phyloP scores from a whole-genome alignment of 1,140 invertebrate genomes.

The Tetranychus cinnabarinus region DNA sequence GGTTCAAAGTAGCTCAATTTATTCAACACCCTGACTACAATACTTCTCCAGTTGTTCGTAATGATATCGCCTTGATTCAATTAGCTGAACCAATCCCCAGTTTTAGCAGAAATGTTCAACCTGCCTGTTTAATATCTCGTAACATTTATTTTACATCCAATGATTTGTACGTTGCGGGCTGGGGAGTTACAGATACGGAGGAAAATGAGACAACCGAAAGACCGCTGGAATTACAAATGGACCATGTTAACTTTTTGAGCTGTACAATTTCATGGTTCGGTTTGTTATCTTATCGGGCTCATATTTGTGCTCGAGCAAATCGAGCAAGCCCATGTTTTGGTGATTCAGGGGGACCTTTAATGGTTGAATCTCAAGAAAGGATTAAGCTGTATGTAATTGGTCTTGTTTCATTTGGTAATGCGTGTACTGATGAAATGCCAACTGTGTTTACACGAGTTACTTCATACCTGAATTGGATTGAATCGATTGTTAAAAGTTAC shows the following conservation, averaged over 20 bases:
- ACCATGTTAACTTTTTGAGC: background rate
- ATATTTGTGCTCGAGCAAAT: background rate
- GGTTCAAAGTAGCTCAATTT: too few relatives aligned
- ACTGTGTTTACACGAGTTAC: background rate
- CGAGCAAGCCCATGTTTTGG: background rate
- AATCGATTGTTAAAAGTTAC: background rate
- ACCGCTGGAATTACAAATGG: background rate
- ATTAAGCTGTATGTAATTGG: conserved; percentile 35
- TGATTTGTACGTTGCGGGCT: background rate
- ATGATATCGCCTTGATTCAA: conserved; percentile 4
- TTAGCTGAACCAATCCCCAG: background rate
- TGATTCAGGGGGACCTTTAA: conserved; percentile 11
- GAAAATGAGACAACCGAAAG: background rate
- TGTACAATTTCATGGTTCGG: background rate
- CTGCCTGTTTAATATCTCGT: conserved; percentile 4
- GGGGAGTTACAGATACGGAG: background rate
- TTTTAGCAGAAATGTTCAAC: conserved; percentile 3
- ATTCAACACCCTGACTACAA: too few relatives aligned
- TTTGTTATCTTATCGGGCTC: background rate
- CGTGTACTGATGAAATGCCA: conserved; percentile 8
- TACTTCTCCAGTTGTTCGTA: background rate
- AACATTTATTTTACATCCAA: background rate
- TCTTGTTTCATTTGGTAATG: conserved; percentile 64
- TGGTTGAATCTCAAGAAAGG: background rate
- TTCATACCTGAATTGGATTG: conserved; percentile 1